Evolutionary conservation across 2,888 invertebrate genomes (phyloP).

Genomic region (Carterocephalus palaemon): DNA sequence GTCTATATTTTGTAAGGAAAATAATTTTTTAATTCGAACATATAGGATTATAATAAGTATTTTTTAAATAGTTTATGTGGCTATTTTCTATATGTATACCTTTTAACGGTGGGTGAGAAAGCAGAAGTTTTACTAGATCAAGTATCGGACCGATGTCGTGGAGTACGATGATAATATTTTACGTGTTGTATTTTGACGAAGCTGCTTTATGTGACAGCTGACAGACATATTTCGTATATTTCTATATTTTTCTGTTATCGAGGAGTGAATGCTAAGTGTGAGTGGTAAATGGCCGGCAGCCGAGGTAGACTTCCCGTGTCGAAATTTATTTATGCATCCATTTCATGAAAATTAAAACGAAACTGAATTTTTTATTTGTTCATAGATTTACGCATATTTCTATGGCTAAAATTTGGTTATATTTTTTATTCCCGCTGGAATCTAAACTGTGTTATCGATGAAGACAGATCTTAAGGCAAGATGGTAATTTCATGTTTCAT

Average conservation of each 20-base stretch:
- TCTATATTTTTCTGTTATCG: constrained; percentile 2
- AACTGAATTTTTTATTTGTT: no score
- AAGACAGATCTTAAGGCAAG: no score
- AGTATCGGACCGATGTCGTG: neutral
- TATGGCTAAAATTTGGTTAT: no score
- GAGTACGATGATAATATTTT: constrained; percentile 9
- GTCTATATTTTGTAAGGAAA: constrained; percentile 11
- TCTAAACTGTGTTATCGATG: no score
- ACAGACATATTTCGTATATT: constrained; percentile 6
- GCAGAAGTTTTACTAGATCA: neutral
- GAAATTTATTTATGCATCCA: no score
- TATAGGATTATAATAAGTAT: constrained; percentile 5
- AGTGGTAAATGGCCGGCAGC: no score
- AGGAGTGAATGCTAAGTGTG: neutral
- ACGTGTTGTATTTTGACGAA: constrained; percentile 17
- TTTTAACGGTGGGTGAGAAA: no score
- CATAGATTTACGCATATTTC: no score
- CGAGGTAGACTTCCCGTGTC: no score
- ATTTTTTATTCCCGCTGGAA: no score
- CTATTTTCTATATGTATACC: constrained; percentile 7
- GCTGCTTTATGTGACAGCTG: constrained; percentile 20
- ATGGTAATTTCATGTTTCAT: no score
- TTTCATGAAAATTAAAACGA: no score
- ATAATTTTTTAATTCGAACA: constrained; percentile 7
- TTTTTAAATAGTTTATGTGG: constrained; percentile 8